Evolutionary conservation across 2,113 vertebrate genomes (phyloP).

Genomic region (Rhabdomys dilectus): DNA sequence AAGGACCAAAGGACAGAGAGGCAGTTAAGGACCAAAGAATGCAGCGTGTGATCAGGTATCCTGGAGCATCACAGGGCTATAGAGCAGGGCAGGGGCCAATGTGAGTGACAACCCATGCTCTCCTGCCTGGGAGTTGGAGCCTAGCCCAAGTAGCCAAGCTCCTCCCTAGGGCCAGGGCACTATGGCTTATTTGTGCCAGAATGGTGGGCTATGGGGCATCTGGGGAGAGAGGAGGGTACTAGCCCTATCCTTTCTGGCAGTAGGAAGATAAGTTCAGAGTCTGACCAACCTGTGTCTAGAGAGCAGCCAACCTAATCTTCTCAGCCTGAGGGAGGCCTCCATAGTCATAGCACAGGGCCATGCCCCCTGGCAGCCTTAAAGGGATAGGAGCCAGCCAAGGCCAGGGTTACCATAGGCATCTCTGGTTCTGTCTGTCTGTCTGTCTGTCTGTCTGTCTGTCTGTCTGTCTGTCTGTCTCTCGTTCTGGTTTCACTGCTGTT

Average conservation of each 20-base stretch:
- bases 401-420: not conserved
- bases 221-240: too few relatives aligned
- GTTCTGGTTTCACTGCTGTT: accelerated
- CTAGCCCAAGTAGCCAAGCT: not conserved
- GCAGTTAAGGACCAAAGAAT: not conserved
- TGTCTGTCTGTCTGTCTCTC: not conserved
- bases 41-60: not conserved
- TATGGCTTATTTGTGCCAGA: not conserved
- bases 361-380: not conserved
- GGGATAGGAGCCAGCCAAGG: not conserved
- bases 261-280: not conserved
- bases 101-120: not conserved
- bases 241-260: not conserved
- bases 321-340: not conserved
- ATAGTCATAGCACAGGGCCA: not conserved
- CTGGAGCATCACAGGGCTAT: not conserved
- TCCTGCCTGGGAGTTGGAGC: not conserved
- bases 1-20: not conserved
- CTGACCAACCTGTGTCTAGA: not conserved
- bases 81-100: not conserved
- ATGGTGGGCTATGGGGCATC: not conserved
- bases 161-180: not conserved
- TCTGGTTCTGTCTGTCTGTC: not conserved
- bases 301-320: not conserved
- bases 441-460: not conserved